Evolutionary conservation across 2,888 invertebrate genomes (phyloP).

Genomic region (Serripes groenlandicus): DNA sequence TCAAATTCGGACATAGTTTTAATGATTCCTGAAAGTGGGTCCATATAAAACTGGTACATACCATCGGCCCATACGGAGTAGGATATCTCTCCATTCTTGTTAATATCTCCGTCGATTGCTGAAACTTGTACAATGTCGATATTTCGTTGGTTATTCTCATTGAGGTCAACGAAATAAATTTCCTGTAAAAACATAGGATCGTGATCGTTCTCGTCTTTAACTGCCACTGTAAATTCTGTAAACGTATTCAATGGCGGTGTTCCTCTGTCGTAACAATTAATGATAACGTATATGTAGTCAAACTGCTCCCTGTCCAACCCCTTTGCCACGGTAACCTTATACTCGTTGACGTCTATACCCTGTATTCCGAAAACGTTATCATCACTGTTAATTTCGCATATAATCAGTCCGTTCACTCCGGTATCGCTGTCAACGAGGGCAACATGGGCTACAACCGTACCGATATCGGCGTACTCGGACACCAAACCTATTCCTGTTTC

Average conservation of each 20-base stretch:
- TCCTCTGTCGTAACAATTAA: slow-evolving; percentile 72
- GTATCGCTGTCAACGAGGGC: slow-evolving; percentile 77
- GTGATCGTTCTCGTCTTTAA: slow-evolving; percentile 96
- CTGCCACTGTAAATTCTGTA: slow-evolving; percentile 83
- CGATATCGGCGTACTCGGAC: slow-evolving; percentile 77
- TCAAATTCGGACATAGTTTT: slow-evolving; percentile 73
- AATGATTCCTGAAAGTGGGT: slow-evolving; percentile 73
- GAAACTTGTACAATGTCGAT: slow-evolving; percentile 72
- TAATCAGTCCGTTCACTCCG: slow-evolving; percentile 78
- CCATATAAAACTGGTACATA: slow-evolving; percentile 69
- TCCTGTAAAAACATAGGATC: slow-evolving; percentile 92
- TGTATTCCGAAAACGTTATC: slow-evolving; percentile 77
- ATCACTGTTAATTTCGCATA: slow-evolving; percentile 69
- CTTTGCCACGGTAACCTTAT: slow-evolving; percentile 72
- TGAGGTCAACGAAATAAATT: slow-evolving; percentile 69
- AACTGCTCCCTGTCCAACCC: slow-evolving; percentile 67
- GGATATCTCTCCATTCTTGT: slow-evolving; percentile 72
- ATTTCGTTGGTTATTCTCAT: slow-evolving; percentile 74
- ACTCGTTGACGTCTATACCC: slow-evolving; percentile 73
- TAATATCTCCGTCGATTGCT: slow-evolving; percentile 75
- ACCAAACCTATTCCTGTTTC: slow-evolving; percentile 70
- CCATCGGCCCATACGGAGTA: slow-evolving; percentile 68
- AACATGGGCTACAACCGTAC: slow-evolving; percentile 79
- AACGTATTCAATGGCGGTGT: slow-evolving; percentile 68
- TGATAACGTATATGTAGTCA: slow-evolving; percentile 64